Conservation (phyloP, 2,888 invertebrate species). For the Crioceris asparagi region DNA sequence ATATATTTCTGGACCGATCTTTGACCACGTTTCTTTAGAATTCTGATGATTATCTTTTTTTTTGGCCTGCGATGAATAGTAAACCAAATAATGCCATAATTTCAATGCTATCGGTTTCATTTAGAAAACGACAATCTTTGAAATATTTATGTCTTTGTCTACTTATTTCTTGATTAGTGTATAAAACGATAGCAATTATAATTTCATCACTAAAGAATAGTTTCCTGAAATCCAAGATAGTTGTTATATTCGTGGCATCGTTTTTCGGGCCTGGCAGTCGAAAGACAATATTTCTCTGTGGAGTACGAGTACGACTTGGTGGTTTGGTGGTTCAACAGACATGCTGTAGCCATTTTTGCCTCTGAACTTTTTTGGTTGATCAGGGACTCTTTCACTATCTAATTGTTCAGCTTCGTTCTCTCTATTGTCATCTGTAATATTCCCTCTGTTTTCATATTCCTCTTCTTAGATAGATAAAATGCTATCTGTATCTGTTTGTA, state of each 20-base stretch:
- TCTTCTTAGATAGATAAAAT: conserved; percentile 1
- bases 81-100: no score
- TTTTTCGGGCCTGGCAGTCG: conserved; percentile 2
- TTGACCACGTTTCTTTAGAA: no score
- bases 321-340: conserved; percentile 1
- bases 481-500: neutral
- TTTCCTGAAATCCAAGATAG: conserved; percentile 1
- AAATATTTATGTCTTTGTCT: no score
- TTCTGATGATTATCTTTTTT: no score
- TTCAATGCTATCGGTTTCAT: no score
- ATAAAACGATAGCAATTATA: no score
- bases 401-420: neutral
- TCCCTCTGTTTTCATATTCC: conserved; percentile 1
- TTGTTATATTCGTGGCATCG: conserved; percentile 2
- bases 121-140: no score
- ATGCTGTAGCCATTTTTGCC: neutral
- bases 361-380: conserved; percentile 1
- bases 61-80: no score
- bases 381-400: neutral
- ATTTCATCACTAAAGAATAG: no score
- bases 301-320: neutral
- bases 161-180: no score
- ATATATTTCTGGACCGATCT: no score
- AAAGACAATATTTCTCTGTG: neutral
- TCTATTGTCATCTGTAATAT: no score